Conservation (phyloP, 2,797 vertebrate genomes). For the Argyrosomus regius region DNA sequence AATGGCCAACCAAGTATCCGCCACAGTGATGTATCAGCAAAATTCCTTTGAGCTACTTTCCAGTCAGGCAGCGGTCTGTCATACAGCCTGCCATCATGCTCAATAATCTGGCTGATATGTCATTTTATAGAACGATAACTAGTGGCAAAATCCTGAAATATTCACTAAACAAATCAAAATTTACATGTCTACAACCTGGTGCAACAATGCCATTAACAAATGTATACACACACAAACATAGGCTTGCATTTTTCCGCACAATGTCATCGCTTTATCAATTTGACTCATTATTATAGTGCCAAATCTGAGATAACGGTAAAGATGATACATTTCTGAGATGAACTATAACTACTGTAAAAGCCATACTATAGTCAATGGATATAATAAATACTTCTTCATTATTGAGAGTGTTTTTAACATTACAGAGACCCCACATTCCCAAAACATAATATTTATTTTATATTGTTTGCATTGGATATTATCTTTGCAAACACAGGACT, state of each 20-base stretch:
- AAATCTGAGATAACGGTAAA: background rate
- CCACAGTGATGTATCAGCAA: conserved; percentile 63
- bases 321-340: background rate
- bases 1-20: conserved; percentile 69
- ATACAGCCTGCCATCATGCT: conserved; percentile 24
- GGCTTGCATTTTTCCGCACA: background rate
- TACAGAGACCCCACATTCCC: background rate
- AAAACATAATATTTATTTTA: background rate
- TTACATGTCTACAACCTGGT: background rate
- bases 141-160: conserved; percentile 15
- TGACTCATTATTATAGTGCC: background rate
- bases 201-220: background rate
- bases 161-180: conserved; percentile 19
- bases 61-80: conserved; percentile 57
- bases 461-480: background rate
- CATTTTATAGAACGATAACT: conserved; percentile 12
- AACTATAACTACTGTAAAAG: background rate
- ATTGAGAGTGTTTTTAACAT: background rate
- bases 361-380: background rate
- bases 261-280: background rate
- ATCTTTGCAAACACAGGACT: background rate
- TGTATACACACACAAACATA: background rate
- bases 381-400: background rate
- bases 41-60: conserved; percentile 55
- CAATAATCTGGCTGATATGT: conserved; percentile 28